A percentile compares a stretch with the other conserved stretches of the same genome.
Evolutionary conservation across 2,797 vertebrate species (phyloP).

Genomic region (Lophotriccus pileatus): DNA sequence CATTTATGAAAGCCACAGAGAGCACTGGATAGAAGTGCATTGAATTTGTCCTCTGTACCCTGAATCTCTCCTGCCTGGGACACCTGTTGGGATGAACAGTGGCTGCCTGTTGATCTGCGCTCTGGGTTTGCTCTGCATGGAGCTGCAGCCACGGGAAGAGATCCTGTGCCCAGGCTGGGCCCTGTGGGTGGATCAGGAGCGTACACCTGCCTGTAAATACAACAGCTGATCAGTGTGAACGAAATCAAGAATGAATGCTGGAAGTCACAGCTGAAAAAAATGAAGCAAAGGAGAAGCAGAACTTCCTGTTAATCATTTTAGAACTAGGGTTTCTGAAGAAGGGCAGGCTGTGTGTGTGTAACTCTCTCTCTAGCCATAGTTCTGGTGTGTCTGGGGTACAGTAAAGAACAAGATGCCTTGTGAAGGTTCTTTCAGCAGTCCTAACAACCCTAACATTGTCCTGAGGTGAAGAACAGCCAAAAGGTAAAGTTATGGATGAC

Average conservation of each 20-base stretch:
- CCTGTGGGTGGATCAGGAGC: not conserved
- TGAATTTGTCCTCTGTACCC: not conserved
- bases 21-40: not conserved
- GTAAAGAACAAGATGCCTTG: fast-evolving
- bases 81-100: not conserved
- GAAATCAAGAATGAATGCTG: not conserved
- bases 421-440: not conserved
- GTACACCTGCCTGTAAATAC: not conserved
- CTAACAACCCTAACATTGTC: not conserved
- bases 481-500: not conserved
- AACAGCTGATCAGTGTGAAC: not conserved
- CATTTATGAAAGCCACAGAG: not conserved
- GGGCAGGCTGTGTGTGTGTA: not conserved
- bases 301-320: not conserved
- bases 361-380: not conserved
- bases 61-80: not conserved
- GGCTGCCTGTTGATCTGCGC: not conserved
- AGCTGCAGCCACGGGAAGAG: not conserved
- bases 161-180: not conserved
- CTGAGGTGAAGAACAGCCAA: not conserved
- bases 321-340: not conserved
- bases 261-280: not conserved
- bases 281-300: not conserved
- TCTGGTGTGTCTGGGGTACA: not conserved
- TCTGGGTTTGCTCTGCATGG: not conserved